phyloP scores from a whole-genome alignment of 2,113 vertebrate species.

The Calypte anna region DNA sequence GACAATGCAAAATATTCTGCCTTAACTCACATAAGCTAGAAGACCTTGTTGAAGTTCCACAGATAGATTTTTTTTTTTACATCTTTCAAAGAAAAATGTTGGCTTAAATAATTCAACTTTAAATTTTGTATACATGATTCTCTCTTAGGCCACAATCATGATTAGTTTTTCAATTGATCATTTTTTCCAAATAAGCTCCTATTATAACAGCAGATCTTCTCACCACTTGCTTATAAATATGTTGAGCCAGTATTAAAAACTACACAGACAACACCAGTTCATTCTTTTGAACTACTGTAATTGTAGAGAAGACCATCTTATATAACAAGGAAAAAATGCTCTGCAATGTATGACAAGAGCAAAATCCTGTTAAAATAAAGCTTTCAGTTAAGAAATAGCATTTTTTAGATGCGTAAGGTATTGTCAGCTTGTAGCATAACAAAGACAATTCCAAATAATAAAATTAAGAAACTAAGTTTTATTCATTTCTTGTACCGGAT shows the following conservation, averaged over 20 bases:
- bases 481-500: background rate
- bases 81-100: background rate
- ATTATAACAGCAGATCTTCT: background rate
- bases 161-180: background rate
- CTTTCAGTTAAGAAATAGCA: background rate
- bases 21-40: background rate
- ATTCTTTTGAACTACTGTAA: background rate
- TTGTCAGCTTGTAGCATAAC: background rate
- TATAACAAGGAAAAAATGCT: background rate
- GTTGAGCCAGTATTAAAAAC: background rate
- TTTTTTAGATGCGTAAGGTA: background rate
- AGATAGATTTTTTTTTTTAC: background rate
- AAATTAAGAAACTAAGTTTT: background rate
- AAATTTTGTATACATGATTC: background rate
- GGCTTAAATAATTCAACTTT: background rate
- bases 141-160: background rate
- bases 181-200: background rate
- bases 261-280: background rate
- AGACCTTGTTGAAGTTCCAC: background rate
- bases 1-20: background rate
- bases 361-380: background rate
- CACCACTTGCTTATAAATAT: background rate
- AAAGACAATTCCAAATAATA: background rate
- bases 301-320: background rate
- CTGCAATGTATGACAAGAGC: background rate